Conservation (phyloP, 2,888 invertebrate genomes). For the Parelbella ahira region DNA sequence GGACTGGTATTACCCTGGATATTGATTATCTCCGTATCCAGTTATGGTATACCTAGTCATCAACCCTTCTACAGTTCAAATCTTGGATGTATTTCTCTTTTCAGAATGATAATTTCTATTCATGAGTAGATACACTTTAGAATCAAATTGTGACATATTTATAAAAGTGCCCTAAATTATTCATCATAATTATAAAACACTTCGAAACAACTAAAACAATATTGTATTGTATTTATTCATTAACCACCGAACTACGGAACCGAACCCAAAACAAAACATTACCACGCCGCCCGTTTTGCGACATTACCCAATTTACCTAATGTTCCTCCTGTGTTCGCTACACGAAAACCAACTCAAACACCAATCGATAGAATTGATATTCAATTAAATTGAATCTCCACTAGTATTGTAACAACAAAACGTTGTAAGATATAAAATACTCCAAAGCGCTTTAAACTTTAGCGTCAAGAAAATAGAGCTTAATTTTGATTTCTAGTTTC, state of each 20-base stretch:
- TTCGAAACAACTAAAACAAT: no score
- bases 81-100: no score
- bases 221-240: slow-evolving; percentile 22
- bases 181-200: no score
- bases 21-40: no score
- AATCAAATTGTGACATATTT: no score
- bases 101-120: no score
- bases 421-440: slow-evolving; percentile 25
- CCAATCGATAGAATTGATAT: slow-evolving; percentile 57
- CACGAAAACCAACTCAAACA: slow-evolving; percentile 39
- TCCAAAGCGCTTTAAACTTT: slow-evolving; percentile 34
- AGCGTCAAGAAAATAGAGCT: no score
- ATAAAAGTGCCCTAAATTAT: no score
- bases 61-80: no score
- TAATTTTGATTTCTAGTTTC: background rate
- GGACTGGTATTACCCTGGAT: no score
- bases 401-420: slow-evolving; percentile 6
- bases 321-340: slow-evolving; percentile 36
- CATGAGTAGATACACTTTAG: no score
- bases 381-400: slow-evolving; percentile 39
- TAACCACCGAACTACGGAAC: slow-evolving; percentile 9
- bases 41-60: no score
- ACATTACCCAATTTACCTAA: slow-evolving; percentile 75
- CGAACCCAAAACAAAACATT: slow-evolving; percentile 57
- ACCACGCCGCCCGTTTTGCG: slow-evolving; percentile 53